Evolutionary conservation across 2,888 invertebrate genomes (phyloP).

Genomic region (Timema podura): DNA sequence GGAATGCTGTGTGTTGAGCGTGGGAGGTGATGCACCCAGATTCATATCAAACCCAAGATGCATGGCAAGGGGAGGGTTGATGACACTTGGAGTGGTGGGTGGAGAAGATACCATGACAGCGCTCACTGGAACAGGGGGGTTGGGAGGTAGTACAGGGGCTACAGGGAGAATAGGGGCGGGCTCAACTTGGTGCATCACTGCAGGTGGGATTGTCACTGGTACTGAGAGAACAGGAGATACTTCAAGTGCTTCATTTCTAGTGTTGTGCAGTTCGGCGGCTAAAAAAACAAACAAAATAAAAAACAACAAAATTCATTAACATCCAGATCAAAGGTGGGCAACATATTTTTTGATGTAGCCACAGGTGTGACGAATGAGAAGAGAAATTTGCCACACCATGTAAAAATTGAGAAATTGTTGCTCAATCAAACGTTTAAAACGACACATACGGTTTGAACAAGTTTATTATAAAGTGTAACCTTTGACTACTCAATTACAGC

Average conservation of each 20-base stretch:
- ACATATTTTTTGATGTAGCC: too few species aligned
- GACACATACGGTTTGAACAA: too few species aligned
- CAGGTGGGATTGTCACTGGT: too few species aligned
- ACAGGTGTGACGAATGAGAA: too few species aligned
- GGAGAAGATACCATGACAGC: slow-evolving; percentile 13
- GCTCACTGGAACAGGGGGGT: neutral
- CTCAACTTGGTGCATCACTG: too few species aligned
- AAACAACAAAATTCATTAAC: neutral
- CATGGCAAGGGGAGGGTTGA: slow-evolving; percentile 23
- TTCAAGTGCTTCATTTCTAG: neutral
- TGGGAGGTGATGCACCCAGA: slow-evolving; percentile 41
- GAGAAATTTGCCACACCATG: too few species aligned
- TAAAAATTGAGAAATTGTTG: too few species aligned
- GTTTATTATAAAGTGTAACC: too few species aligned
- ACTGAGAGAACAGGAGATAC: neutral
- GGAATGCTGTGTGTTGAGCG: slow-evolving; percentile 50
- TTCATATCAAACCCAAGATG: slow-evolving; percentile 29
- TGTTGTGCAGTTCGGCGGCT: neutral
- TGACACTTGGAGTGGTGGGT: slow-evolving; percentile 20
- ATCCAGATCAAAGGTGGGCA: too few species aligned
- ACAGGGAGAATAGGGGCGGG: slow-evolving; percentile 6
- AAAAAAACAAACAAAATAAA: neutral
- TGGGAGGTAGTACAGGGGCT: slow-evolving; percentile 8
- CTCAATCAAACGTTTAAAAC: too few species aligned
- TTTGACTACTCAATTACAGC: too few species aligned